Evolutionary conservation across 2,113 vertebrate genomes (phyloP), one percentile per base, ranked within the genome.

Genomic region (Nyctibius bracteatus): DNA sequence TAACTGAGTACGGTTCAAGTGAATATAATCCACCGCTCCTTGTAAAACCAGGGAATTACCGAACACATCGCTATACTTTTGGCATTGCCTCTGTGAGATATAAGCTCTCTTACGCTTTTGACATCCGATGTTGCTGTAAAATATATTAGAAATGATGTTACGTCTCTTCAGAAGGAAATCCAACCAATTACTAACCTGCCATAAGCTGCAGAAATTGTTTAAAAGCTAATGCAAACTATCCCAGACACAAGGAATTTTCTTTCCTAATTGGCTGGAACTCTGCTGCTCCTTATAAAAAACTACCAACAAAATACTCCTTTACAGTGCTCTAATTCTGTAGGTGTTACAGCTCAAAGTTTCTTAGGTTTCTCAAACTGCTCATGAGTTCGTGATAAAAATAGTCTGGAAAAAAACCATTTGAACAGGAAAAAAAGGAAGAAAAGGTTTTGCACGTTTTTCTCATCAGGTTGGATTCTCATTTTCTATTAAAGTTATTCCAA

Each of bases 381-480:
- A 8, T 33, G 44, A 19, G 1, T 67, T 57, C 65, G 35, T 0
- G 11, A 52, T 74, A 82, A 91, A 94, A 96, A 83, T 54, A 94
- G 61, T 10, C 31, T 62, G 77, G 61, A 41, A 43, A 82, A 73
- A 61, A 63, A 12, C 5, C 15, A 51, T 44, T 83, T 51, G 9
- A 70, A 41, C 1, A 1, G 47, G 30, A n/a, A 52, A 37, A 58
- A 74, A 62, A 37, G 4, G 28, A 23, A 88, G 39, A 88, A 35
- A 61, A 74, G 13, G 10, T 55, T 95, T 83, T 14, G 24, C 93
- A 94, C 84, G 17, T 94, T 96, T 95, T 97, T 94, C 91, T 97
- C 94, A 91, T 91, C 94, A 92, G 88, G 81, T 93, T 37, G 20
- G 35, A 71, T 62, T 24, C n/a, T 41, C 70, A 13, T 88, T 89